These are phyloP conservation scores for Myrmophylax atrothorax DNA, from an alignment of 2,113 vertebrate species.

Conservation along the genomic window DNA sequence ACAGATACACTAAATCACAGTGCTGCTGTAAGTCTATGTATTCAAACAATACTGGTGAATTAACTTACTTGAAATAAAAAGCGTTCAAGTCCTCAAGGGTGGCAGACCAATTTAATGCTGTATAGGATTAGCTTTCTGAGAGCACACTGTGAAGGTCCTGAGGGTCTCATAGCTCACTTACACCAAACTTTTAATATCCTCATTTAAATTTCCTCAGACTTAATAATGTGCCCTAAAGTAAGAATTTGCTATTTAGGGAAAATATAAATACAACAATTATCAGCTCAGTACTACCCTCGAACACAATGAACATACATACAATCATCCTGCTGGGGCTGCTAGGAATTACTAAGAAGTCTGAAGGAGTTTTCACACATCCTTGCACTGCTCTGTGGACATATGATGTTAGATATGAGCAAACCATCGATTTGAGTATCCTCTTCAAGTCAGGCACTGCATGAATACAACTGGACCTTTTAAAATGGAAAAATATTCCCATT, in stretches of 20 bases:
- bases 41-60: background rate
- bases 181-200: constrained; percentile 46
- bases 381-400: background rate
- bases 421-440: background rate
- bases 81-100: background rate
- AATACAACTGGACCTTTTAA: background rate
- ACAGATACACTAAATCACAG: background rate
- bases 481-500: background rate
- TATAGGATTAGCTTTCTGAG: constrained; percentile 31
- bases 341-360: background rate
- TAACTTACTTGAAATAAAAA: constrained; percentile 43
- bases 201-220: constrained; percentile 53
- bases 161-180: constrained; percentile 31
- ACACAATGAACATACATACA: background rate
- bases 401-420: background rate
- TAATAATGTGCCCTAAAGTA: constrained; percentile 25
- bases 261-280: constrained; percentile 49
- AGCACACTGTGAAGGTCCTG: constrained; percentile 10
- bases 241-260: constrained; percentile 34
- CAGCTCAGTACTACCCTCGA: background rate
- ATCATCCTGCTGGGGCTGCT: background rate
- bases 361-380: background rate
- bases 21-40: background rate
- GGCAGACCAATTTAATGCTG: constrained; percentile 18
- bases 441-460: background rate